These are phyloP conservation scores for Tachypleus tridentatus DNA, from an alignment of 1,140 invertebrate genomes.

Conservation along the genomic window DNA sequence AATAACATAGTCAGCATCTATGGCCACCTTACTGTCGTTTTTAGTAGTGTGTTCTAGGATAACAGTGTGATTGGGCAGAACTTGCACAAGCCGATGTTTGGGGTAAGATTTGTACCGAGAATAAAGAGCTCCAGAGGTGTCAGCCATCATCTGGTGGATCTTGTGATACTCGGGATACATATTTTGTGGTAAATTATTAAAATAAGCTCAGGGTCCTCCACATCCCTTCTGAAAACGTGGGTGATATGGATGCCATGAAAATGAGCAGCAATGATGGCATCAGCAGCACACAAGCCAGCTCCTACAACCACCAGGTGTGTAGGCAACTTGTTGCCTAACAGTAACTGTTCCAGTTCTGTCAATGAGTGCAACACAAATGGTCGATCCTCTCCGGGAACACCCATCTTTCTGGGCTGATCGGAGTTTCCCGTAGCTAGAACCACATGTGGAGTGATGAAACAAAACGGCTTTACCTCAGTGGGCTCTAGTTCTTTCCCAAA, in stretches of 20 bases:
- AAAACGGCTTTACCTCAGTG: conserved; percentile 29
- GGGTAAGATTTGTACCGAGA: conserved; percentile 56
- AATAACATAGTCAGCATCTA: conserved; percentile 53
- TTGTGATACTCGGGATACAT: conserved; percentile 79
- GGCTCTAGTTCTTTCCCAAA: too few relatives aligned
- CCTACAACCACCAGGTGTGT: conserved; percentile 47
- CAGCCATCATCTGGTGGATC: conserved; percentile 60
- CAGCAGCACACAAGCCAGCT: conserved; percentile 70
- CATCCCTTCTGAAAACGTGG: conserved; percentile 54
- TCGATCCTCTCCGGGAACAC: conserved; percentile 46
- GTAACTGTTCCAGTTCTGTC: conserved; percentile 45
- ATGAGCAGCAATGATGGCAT: conserved; percentile 60
- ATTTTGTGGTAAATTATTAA: conserved; percentile 53
- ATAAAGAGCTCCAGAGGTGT: conserved; percentile 37
- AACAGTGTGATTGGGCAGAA: conserved; percentile 34
- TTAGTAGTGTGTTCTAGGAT: conserved; percentile 25
- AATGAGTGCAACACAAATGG: conserved; percentile 44
- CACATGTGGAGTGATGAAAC: conserved; percentile 40
- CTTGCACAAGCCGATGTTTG: conserved; percentile 43
- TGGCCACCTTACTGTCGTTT: conserved; percentile 9
- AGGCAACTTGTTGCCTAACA: conserved; percentile 26
- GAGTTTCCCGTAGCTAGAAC: conserved; percentile 66
- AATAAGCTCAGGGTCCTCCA: conserved; percentile 42
- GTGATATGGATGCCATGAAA: conserved; percentile 48
- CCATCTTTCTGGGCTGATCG: conserved; percentile 58